phyloP scores from a whole-genome alignment of 1,140 invertebrate genomes.

The Myzus persicae region DNA sequence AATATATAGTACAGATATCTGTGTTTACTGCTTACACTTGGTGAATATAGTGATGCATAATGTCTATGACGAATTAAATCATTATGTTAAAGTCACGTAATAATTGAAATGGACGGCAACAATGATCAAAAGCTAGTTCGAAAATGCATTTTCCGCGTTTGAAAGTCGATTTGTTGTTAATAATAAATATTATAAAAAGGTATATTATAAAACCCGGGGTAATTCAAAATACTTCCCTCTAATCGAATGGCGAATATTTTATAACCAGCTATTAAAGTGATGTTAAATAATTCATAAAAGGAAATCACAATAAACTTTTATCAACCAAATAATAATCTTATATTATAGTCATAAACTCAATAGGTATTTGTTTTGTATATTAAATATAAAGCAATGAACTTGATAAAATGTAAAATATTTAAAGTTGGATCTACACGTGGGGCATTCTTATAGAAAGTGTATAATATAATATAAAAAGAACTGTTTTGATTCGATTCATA shows the following conservation, averaged over 20 bases:
- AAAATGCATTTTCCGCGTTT: background rate
- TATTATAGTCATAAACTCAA: background rate
- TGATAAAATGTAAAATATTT: slow-evolving; percentile 14
- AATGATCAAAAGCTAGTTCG: too few relatives aligned
- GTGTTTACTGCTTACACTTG: too few relatives aligned
- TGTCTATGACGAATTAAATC: too few relatives aligned
- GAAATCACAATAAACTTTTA: background rate
- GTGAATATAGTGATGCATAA: too few relatives aligned
- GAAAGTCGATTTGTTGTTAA: background rate
- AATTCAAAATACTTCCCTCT: background rate
- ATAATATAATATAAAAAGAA: background rate
- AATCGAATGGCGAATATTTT: background rate
- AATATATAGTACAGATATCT: too few relatives aligned
- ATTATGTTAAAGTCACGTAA: too few relatives aligned
- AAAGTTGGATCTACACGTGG: background rate
- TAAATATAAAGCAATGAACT: background rate
- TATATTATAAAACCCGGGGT: background rate
- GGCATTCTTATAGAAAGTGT: background rate
- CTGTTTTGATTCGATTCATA: background rate
- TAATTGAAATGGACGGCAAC: too few relatives aligned
- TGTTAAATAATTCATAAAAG: slow-evolving; percentile 7
- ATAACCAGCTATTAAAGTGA: background rate
- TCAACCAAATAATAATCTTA: background rate
- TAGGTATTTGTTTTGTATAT: background rate
- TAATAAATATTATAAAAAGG: too few relatives aligned